Conservation (phyloP, 2,888 invertebrate species). For the Xylocampa areola region DNA sequence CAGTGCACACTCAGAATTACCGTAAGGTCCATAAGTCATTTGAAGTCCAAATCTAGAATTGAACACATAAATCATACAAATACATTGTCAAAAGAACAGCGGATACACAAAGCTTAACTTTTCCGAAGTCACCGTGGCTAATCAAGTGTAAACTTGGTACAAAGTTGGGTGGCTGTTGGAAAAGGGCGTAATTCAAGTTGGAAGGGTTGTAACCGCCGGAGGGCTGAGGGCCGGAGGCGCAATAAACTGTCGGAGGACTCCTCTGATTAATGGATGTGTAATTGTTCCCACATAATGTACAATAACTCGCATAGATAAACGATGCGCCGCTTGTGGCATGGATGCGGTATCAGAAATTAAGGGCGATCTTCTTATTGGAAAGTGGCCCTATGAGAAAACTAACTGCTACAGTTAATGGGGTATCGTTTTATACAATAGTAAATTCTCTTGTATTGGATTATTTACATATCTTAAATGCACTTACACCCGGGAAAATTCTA, state of each 20-base stretch:
- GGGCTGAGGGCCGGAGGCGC: conserved; percentile 78
- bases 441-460: too few species aligned
- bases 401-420: too few species aligned
- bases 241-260: conserved; percentile 80
- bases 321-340: conserved; percentile 46
- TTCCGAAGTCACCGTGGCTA: conserved; percentile 76
- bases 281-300: conserved; percentile 87
- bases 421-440: too few species aligned
- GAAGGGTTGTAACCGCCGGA: conserved; percentile 78
- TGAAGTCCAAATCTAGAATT: conserved; percentile 43
- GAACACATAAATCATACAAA: conserved; percentile 64
- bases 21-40: conserved; percentile 33
- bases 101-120: conserved; percentile 65
- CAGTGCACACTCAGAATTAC: conserved; percentile 17
- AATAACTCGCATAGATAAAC: conserved; percentile 78
- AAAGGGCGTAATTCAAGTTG: conserved; percentile 76
- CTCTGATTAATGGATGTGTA: conserved; percentile 85
- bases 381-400: background rate
- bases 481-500: too few species aligned
- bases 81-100: conserved; percentile 64
- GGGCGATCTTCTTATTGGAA: background rate
- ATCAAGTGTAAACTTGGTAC: conserved; percentile 83
- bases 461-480: too few species aligned
- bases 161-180: conserved; percentile 70
- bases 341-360: conserved; percentile 30